phyloP scores from a whole-genome alignment of 2,888 invertebrate genomes.

The Andrena fulva region DNA sequence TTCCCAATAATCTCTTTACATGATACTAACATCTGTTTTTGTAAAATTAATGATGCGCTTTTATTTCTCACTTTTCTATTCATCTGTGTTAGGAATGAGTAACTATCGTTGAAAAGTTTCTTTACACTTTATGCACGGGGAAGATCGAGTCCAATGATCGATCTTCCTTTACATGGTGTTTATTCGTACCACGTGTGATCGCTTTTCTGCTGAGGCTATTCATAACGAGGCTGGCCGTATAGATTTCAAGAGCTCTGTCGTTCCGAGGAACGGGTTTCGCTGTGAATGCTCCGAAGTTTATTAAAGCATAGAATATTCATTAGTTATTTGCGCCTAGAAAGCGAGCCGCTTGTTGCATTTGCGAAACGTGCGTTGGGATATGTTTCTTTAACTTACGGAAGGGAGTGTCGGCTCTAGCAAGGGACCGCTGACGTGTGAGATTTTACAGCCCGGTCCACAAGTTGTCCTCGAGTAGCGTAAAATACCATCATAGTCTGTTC shows the following conservation, averaged over 20 bases:
- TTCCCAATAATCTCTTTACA: constrained; percentile 33
- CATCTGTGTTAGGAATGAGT: constrained; percentile 58
- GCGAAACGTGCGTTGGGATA: constrained; percentile 52
- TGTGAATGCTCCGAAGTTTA: constrained; percentile 50
- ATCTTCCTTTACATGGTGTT: constrained; percentile 48
- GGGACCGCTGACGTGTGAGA: constrained; percentile 36
- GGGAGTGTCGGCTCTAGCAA: constrained; percentile 33
- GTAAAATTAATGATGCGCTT: constrained; percentile 62
- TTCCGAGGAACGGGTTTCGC: constrained; percentile 5
- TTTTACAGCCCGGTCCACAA: constrained; percentile 38
- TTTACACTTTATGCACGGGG: constrained; percentile 38
- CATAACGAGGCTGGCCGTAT: constrained; percentile 9
- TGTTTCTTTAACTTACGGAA: constrained; percentile 27
- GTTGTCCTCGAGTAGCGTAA: constrained; percentile 42
- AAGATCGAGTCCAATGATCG: constrained; percentile 36
- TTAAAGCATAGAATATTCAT: constrained; percentile 57
- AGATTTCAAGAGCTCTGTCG: neutral
- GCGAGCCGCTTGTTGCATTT: constrained; percentile 66
- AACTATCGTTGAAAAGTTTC: constrained; percentile 49
- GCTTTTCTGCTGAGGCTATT: constrained; percentile 67
- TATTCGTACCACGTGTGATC: constrained; percentile 48
- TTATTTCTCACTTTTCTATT: constrained; percentile 56
- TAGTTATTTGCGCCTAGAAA: constrained; percentile 67
- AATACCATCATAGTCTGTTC: constrained; percentile 51
- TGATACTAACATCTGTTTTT: constrained; percentile 49